A percentile compares a stretch with the other conserved stretches of the same genome.
These are phyloP conservation scores for Drosophila quinaria DNA, from an alignment of 2,888 invertebrate genomes.

Conservation along the genomic window DNA sequence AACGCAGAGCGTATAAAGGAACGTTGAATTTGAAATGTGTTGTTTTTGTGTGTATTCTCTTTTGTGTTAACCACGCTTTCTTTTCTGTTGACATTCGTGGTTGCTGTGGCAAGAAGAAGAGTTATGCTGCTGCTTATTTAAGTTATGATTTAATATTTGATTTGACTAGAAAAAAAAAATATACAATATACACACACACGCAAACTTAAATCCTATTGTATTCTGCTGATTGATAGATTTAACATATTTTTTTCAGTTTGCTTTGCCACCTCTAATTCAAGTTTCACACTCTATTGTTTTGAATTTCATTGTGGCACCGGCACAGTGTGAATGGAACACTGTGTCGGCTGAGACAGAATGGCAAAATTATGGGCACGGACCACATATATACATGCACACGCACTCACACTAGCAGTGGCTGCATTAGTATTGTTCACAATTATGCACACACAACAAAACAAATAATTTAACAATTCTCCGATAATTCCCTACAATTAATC, in stretches of 20 bases:
- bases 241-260: constrained; percentile 20
- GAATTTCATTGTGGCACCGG: constrained; percentile 41
- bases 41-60: constrained; percentile 58
- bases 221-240: constrained; percentile 27
- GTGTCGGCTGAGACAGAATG: constrained; percentile 44
- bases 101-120: constrained; percentile 37
- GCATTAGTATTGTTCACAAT: constrained; percentile 46
- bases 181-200: constrained; percentile 8
- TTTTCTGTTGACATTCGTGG: constrained; percentile 46
- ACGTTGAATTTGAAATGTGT: constrained; percentile 51
- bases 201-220: constrained; percentile 26
- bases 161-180: constrained; percentile 13
- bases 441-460: constrained; percentile 68
- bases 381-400: constrained; percentile 25
- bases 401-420: constrained; percentile 11
- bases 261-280: constrained; percentile 53
- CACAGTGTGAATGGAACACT: constrained; percentile 44
- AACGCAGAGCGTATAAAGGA: constrained; percentile 44
- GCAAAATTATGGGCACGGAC: constrained; percentile 45
- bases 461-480: constrained; percentile 42
- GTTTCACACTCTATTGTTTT: constrained; percentile 60
- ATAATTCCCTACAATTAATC: constrained; percentile 47
- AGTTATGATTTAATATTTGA: constrained; percentile 18
- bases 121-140: constrained; percentile 24
- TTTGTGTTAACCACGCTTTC: constrained; percentile 42